Base-by-base conservation (phyloP, 2,888 invertebrate species). In the Drosophila cognata region DNA sequence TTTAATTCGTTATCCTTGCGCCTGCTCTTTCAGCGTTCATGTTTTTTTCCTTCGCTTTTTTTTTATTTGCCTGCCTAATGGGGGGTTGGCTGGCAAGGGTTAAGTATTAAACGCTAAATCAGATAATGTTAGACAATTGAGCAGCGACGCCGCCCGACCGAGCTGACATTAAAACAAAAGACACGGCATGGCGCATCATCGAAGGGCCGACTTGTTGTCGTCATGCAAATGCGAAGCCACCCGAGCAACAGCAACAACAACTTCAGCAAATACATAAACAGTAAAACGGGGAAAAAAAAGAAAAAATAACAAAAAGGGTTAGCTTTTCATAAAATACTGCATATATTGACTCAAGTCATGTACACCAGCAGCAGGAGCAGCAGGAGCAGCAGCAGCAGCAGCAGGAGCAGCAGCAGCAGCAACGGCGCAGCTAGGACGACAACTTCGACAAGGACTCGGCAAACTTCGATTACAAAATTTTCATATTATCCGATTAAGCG, bases 1-100 rank as follows among this genome's bases (percentile, higher is more conserved):
- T 91, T 90, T 91, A 91, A 91, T 91, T 90, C 91, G 91, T 91
- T 90, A 87, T 88, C 89, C 90, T 90, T 89, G 83, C 84, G 84
- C 89, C 84, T 82, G 69, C 69, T 68, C 59, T 61, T 77, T 64
- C 84, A 70, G 64, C 63, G 60, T 63, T 62, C 55, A 35, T 33
- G 28, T 61, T 29, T 79, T 65, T 61, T 48, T 48, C 16, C 7
- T 46, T 46, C 25, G 46, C 46, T 59, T 70, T 79, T 58, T 58
- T 60, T 79, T 65, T 69, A 59, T 67, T 62, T 46, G 70, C 63
- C 55, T 69, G 77, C 63, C 77, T 80, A 80, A 80, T 81, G 78
- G 82, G 18, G 58, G 50, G 35, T 13, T 58, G 48, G 60, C 51
- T 55, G 72, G 77, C 84, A 84, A 81, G 89, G 89, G 89, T 87